Conservation (phyloP, 2,888 invertebrate genomes). For the Melanchra persicariae region DNA sequence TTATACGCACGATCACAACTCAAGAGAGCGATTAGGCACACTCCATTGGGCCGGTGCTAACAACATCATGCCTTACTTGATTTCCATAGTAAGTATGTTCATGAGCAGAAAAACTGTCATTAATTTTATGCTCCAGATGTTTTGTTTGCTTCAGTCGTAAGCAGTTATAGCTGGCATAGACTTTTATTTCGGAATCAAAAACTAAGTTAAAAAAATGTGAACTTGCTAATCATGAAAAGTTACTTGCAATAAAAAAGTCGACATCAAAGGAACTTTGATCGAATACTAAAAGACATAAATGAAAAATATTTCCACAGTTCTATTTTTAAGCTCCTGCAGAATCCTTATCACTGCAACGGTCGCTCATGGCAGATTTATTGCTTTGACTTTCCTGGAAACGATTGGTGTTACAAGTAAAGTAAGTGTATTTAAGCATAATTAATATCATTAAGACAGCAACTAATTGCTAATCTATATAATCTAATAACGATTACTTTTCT, state of each 20-base stretch:
- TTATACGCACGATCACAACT: constrained; percentile 30
- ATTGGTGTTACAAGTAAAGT: background rate
- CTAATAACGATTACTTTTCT: no score
- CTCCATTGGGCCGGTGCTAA: constrained; percentile 38
- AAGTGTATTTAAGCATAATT: no score
- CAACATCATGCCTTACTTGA: constrained; percentile 31
- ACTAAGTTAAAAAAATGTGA: no score
- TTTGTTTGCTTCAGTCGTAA: constrained; percentile 6
- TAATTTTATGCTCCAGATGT: constrained; percentile 32
- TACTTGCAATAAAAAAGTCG: no score
- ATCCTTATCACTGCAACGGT: no score
- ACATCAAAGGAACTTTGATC: no score
- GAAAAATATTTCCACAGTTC: no score
- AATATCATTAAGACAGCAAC: no score
- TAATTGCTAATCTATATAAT: no score
- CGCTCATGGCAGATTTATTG: background rate
- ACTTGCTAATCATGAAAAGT: no score
- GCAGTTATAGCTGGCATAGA: background rate
- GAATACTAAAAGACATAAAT: no score
- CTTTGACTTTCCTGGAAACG: background rate
- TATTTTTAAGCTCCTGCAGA: no score
- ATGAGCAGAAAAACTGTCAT: constrained; percentile 46
- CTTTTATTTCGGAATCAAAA: background rate
- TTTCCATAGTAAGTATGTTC: constrained; percentile 56
- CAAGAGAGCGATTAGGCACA: constrained; percentile 31